A percentile compares a stretch with the other conserved stretches of the same genome.
Evolutionary conservation across 1,140 invertebrate genomes (phyloP).

Genomic region (Micrasema longulum): DNA sequence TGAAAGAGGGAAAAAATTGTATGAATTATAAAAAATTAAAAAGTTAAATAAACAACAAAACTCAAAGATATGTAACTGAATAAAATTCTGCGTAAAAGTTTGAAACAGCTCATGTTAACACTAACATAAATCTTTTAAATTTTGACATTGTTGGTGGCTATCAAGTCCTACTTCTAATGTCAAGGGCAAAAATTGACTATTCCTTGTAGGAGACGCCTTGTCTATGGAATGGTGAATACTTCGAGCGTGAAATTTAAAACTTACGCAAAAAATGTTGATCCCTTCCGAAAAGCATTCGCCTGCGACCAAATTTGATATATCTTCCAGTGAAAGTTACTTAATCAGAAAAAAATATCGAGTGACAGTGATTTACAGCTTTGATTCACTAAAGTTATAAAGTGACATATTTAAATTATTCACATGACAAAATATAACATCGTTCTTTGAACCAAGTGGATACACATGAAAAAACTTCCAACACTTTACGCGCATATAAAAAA

Average conservation of each 20-base stretch:
- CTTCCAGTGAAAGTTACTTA: constrained; percentile 4
- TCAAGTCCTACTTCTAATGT: no score
- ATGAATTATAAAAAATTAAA: no score
- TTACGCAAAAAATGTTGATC: background rate
- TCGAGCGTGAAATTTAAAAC: constrained; percentile 15
- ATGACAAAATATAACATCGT: background rate
- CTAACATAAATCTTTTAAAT: no score
- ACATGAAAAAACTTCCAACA: background rate
- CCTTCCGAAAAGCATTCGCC: background rate
- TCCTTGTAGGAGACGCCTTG: background rate
- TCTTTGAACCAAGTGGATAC: no score
- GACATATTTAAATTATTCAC: background rate
- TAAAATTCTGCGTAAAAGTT: no score
- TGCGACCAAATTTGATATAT: constrained; percentile 24
- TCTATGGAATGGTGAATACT: background rate
- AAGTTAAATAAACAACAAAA: no score
- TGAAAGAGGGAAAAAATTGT: no score
- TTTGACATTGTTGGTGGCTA: no score
- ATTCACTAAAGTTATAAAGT: background rate
- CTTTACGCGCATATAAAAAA: no score
- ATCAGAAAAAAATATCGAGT: constrained; percentile 4
- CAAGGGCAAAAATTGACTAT: background rate
- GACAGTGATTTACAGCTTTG: background rate
- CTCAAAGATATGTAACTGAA: no score
- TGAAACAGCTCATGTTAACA: no score